Percentiles rank a stretch among this genome's conserved stretches.
phyloP scores from a whole-genome alignment of 2,797 vertebrate genomes.

The Lindbergichthys nudifrons region DNA sequence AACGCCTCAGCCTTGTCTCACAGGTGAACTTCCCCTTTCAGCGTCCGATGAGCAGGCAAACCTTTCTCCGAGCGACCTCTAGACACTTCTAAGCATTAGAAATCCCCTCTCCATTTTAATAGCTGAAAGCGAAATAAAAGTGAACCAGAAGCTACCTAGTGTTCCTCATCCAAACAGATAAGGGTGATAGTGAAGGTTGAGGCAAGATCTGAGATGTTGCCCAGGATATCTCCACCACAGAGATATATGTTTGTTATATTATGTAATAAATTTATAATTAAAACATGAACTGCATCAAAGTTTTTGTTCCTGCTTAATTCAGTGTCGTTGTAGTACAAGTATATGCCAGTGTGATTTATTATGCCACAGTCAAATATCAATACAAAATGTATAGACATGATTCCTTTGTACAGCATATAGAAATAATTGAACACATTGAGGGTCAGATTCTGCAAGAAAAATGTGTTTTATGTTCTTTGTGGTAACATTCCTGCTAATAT shows the following conservation, averaged over 20 bases:
- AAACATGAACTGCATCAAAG: conserved; percentile 65
- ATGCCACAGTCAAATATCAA: conserved; percentile 21
- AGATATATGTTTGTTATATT: conserved; percentile 97
- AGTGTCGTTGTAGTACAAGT: conserved; percentile 5
- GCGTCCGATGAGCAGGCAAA: conserved; percentile 25
- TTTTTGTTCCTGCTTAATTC: conserved; percentile 44
- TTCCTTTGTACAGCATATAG: conserved; percentile 2
- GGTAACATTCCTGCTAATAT: background rate
- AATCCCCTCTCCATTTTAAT: conserved; percentile 11
- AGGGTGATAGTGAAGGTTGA: conserved; percentile 62
- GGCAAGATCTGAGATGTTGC: conserved; percentile 85
- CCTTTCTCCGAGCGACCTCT: conserved; percentile 17
- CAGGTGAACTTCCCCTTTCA: conserved; percentile 51
- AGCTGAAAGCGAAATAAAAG: conserved; percentile 11
- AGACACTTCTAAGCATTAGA: conserved; percentile 5
- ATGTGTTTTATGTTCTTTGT: background rate
- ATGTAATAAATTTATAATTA: conserved; percentile 89
- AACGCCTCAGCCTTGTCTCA: conserved; percentile 74
- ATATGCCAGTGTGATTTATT: conserved; percentile 47
- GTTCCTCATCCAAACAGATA: conserved; percentile 49
- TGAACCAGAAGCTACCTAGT: conserved; percentile 57
- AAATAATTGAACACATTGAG: conserved; percentile 1
- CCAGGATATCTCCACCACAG: conserved; percentile 91
- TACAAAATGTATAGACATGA: background rate
- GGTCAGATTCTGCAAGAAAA: background rate